Evolutionary conservation across 2,888 invertebrate genomes (phyloP), one percentile per base, ranked within the genome.

Genomic region (Ellobium chinense): DNA sequence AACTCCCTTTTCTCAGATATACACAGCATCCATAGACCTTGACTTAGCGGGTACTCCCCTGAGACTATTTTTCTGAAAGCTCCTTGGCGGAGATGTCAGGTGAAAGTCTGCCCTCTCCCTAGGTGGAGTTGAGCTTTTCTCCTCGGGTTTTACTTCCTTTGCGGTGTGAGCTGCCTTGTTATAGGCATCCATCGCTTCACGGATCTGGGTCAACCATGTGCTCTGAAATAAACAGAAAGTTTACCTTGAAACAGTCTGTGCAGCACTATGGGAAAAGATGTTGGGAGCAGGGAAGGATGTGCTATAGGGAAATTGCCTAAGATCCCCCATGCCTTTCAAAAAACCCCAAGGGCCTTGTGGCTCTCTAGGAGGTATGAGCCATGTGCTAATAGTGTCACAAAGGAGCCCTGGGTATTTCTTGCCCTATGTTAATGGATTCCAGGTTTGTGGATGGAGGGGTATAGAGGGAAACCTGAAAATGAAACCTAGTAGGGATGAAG

Each of bases 131-230:
- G 62, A 5, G 7, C 63, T 63, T 70, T 69, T 63, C 24, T 63
- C 63, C 29, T 70, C 62, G 18, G 63, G 1, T 54, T 63, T 70
- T 21, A 70, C 27, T 12, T 62, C 46, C 54, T 66, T 56, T 5
- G 27, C 29, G 73, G 74, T 81, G 39, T 56, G 77, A 12, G 82
- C 81, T 3, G 93, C 93, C 69, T 93, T 88, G 81, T 94, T 94
- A 93, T 94, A 94, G 77, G 93, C 93, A 83, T 94, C 94, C 86
- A 94, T 94, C 2, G 94, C 94, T 69, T 94, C 93, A 62, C 93
- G 90, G 77, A 94, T 89, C 84, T 94, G 94, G 31, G 90, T 88
- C 56, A 94, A 88, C 94, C 94, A 94, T 34, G 92, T 91, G 80
- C 91, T 91, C 94, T 94, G 88, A 0, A 87, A 80, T 46, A 62